Conservation (phyloP, 2,113 vertebrate species). For the Ctenomys sociabilis region DNA sequence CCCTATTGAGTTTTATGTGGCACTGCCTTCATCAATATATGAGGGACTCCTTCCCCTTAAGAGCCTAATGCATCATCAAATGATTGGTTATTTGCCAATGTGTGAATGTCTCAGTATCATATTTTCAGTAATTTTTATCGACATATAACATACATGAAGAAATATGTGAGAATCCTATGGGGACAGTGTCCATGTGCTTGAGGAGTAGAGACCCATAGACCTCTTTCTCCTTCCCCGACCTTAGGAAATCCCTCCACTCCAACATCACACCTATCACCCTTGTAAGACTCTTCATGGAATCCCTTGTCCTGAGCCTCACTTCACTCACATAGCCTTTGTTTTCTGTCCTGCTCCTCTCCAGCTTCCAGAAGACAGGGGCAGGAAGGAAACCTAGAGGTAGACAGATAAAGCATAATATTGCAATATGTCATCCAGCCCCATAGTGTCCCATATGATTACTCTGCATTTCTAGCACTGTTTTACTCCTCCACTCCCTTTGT, state of each 20-base stretch:
- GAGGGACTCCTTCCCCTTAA: not conserved
- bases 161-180: not conserved
- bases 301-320: not conserved
- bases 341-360: not conserved
- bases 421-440: not conserved
- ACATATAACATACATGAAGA: not conserved
- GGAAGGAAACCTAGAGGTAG: not conserved
- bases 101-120: not conserved
- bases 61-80: not conserved
- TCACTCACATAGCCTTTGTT: not conserved
- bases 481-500: not conserved
- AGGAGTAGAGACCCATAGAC: not conserved
- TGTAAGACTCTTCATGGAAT: not conserved
- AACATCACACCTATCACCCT: rapidly evolving
- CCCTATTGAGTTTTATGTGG: not conserved
- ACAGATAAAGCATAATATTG: not conserved
- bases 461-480: not conserved
- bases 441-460: not conserved
- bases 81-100: not conserved
- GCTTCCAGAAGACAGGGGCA: not conserved
- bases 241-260: not conserved
- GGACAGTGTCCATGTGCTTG: not conserved
- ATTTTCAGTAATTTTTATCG: not conserved
- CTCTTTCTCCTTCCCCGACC: not conserved
- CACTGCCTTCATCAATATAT: not conserved